Conservation (phyloP, 1,140 invertebrate genomes). For the Saccostrea cuccullata region DNA sequence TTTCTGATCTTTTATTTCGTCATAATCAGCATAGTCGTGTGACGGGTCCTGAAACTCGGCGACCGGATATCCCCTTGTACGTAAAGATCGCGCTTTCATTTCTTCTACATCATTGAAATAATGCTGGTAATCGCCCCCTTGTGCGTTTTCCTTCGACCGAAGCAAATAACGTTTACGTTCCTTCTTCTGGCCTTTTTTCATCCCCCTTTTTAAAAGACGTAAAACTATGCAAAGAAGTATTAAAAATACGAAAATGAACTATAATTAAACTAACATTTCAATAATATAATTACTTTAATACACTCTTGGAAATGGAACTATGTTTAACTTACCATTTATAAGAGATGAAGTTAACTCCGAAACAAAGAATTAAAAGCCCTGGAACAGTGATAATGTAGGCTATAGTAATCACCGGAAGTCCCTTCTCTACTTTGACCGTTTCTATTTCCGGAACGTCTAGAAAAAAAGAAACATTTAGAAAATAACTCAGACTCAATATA, state of each 20-base stretch:
- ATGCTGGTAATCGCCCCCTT: not conserved
- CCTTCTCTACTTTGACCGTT: not conserved
- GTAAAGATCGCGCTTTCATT: not conserved
- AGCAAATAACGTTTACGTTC: not conserved
- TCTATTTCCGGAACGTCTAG: not conserved
- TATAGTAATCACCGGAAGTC: not conserved
- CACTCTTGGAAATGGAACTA: not conserved
- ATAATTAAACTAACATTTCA: not conserved
- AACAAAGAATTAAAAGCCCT: not conserved
- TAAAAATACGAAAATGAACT: too few species aligned
- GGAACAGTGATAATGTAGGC: not conserved
- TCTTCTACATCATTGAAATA: not conserved
- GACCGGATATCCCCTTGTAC: not conserved
- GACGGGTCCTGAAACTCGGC: too few species aligned
- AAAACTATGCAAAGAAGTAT: not conserved
- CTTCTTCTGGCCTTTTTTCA: not conserved
- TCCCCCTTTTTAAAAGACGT: too few species aligned
- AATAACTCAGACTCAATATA: too few species aligned
- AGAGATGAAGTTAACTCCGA: not conserved
- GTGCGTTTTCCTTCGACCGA: not conserved
- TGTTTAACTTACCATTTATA: slow-evolving; percentile 14
- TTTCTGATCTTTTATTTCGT: not conserved
- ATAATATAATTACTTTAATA: not conserved
- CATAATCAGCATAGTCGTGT: not conserved
- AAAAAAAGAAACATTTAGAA: not conserved